Conservation (phyloP, 2,888 invertebrate genomes). For the Anticlea derivata region DNA sequence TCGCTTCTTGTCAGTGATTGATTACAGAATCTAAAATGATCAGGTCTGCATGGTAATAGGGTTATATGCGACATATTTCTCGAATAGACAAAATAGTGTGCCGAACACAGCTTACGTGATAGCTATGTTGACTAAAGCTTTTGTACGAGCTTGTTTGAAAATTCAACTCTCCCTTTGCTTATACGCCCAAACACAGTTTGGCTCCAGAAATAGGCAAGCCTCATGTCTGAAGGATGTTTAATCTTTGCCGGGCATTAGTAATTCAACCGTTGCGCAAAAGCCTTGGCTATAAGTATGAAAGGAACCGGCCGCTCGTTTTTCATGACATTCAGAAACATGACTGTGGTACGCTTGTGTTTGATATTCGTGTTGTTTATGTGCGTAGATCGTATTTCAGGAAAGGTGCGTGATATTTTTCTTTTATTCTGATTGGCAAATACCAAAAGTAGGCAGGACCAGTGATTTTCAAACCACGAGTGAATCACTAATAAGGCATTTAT, state of each 20-base stretch:
- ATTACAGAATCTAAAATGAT: too few relatives aligned
- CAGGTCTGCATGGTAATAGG: too few relatives aligned
- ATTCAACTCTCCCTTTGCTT: too few relatives aligned
- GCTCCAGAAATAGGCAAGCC: slow-evolving; percentile 16
- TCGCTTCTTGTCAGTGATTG: too few relatives aligned
- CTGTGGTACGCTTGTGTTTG: slow-evolving; percentile 57
- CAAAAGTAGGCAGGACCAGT: too few relatives aligned
- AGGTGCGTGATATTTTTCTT: slow-evolving; percentile 50
- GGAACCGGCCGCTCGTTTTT: slow-evolving; percentile 57
- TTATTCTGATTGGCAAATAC: neutral
- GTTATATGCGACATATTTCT: too few relatives aligned
- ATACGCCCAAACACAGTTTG: neutral
- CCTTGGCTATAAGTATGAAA: slow-evolving; percentile 70
- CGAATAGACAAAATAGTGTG: too few relatives aligned
- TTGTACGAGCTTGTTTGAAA: too few relatives aligned
- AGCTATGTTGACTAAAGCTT: too few relatives aligned
- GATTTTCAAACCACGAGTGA: too few relatives aligned
- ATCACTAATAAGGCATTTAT: too few relatives aligned
- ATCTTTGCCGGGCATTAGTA: slow-evolving; percentile 59
- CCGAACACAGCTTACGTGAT: too few relatives aligned
- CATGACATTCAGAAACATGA: slow-evolving; percentile 68
- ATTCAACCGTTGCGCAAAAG: slow-evolving; percentile 68
- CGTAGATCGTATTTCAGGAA: slow-evolving; percentile 50
- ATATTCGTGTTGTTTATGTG: slow-evolving; percentile 58
- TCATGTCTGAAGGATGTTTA: slow-evolving; percentile 37